Conservation (phyloP, 1,140 invertebrate genomes). For the Drosophila takahashii region DNA sequence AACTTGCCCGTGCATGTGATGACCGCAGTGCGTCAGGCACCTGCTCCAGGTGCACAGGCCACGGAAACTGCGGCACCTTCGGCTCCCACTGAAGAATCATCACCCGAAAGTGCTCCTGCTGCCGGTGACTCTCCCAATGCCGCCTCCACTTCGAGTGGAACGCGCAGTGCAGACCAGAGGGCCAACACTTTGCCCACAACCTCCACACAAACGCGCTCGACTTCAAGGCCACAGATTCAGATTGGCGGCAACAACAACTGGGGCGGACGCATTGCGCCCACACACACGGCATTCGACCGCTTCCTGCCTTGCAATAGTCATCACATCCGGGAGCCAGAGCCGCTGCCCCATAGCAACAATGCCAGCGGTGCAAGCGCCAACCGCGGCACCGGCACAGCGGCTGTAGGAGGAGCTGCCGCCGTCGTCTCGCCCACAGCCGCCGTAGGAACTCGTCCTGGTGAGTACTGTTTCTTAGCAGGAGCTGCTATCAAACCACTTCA, state of each 20-base stretch:
- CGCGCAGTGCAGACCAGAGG: constrained; percentile 85
- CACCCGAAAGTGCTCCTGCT: background rate
- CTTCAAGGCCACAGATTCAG: constrained; percentile 88
- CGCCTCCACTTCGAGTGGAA: constrained; percentile 64
- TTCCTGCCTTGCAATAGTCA: constrained; percentile 84
- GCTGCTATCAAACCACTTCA: background rate
- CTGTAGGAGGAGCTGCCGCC: constrained; percentile 1
- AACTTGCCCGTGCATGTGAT: constrained; percentile 83
- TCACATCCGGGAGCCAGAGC: constrained; percentile 78
- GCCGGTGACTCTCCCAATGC: constrained; percentile 28
- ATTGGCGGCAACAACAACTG: constrained; percentile 83
- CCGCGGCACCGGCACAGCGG: constrained; percentile 11
- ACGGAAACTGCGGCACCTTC: constrained; percentile 14
- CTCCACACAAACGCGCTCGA: constrained; percentile 88
- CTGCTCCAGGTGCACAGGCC: constrained; percentile 6
- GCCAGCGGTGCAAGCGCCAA: constrained; percentile 23
- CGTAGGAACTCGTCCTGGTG: constrained; percentile 26
- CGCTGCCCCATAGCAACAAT: constrained; percentile 40
- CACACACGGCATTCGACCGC: constrained; percentile 82
- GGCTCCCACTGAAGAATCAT: constrained; percentile 1
- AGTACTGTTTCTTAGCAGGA: constrained; percentile 13
- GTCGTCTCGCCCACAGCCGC: constrained; percentile 11
- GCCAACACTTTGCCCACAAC: constrained; percentile 89
- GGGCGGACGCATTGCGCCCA: constrained; percentile 77
- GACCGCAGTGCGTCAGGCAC: constrained; percentile 70